Percentiles rank a stretch among this genome's conserved stretches.
Evolutionary conservation across 1,140 invertebrate species (phyloP).

Genomic region (Sarcophaga peregrina): DNA sequence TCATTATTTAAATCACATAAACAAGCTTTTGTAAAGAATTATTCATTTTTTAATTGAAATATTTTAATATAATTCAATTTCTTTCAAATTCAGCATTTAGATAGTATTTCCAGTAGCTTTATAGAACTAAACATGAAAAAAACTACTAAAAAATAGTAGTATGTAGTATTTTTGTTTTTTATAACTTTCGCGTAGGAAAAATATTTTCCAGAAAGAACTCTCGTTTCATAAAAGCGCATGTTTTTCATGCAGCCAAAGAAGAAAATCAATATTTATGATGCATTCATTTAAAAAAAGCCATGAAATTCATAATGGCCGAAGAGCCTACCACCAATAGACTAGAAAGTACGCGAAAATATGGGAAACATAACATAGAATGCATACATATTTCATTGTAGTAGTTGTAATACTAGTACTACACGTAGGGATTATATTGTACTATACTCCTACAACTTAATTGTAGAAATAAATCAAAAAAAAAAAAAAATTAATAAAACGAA

Average conservation of each 20-base stretch:
- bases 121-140: too few species aligned
- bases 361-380: not conserved
- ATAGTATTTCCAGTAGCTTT: too few species aligned
- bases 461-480: not conserved
- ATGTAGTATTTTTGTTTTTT: too few species aligned
- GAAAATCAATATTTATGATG: not conserved
- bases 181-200: too few species aligned
- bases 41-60: too few species aligned
- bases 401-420: slow-evolving; percentile 24
- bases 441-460: slow-evolving; percentile 34
- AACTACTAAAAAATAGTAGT: too few species aligned
- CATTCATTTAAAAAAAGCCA: not conserved
- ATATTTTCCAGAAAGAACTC: too few species aligned
- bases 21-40: too few species aligned
- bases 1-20: too few species aligned
- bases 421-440: not conserved
- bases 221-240: not conserved
- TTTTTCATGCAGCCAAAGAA: not conserved
- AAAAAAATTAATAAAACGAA: too few species aligned
- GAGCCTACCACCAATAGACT: not conserved
- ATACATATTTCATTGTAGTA: not conserved
- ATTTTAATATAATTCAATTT: too few species aligned
- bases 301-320: not conserved
- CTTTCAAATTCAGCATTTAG: too few species aligned
- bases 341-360: not conserved